A percentile compares a stretch with the other conserved stretches of the same genome.
These are phyloP conservation scores for Eupithecia subfuscata DNA, from an alignment of 2,888 invertebrate species.

Conservation along the genomic window DNA sequence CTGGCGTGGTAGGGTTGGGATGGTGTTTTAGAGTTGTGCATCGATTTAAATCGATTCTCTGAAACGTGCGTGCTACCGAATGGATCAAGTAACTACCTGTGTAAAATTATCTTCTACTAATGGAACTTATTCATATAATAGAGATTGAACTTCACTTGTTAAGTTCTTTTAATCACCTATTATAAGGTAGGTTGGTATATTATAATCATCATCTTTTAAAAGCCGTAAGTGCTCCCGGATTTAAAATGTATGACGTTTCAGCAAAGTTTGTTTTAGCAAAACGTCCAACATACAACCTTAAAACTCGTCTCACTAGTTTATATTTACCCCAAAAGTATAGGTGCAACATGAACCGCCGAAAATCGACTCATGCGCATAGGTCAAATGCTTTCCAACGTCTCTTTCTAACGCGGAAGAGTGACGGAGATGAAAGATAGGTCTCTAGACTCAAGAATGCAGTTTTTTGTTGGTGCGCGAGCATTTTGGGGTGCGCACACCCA, in stretches of 20 bases:
- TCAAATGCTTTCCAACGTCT: conserved; percentile 65
- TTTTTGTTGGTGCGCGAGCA: conserved; percentile 54
- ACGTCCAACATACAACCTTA: conserved; percentile 6
- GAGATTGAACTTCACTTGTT: too few relatives aligned
- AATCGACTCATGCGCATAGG: conserved; percentile 68
- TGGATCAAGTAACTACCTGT: too few relatives aligned
- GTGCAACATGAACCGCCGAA: conserved; percentile 60
- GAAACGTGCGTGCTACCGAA: too few relatives aligned
- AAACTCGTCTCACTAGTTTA: conserved; percentile 23
- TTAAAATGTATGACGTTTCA: neutral
- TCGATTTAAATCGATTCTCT: too few relatives aligned
- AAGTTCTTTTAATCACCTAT: too few relatives aligned
- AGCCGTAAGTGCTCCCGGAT: neutral
- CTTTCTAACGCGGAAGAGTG: conserved; percentile 45
- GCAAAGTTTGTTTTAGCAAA: neutral
- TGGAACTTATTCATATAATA: too few relatives aligned
- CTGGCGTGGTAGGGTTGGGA: too few relatives aligned
- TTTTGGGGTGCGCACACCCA: conserved; percentile 48
- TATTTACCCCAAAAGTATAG: conserved; percentile 28
- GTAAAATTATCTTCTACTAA: too few relatives aligned
- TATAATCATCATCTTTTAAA: neutral
- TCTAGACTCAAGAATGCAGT: conserved; percentile 70
- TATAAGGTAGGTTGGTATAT: too few relatives aligned
- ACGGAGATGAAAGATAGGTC: conserved; percentile 54
- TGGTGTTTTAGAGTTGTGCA: too few relatives aligned